These are phyloP conservation scores for Sphaeramia orbicularis DNA, from an alignment of 2,797 vertebrate genomes.

Conservation along the genomic window DNA sequence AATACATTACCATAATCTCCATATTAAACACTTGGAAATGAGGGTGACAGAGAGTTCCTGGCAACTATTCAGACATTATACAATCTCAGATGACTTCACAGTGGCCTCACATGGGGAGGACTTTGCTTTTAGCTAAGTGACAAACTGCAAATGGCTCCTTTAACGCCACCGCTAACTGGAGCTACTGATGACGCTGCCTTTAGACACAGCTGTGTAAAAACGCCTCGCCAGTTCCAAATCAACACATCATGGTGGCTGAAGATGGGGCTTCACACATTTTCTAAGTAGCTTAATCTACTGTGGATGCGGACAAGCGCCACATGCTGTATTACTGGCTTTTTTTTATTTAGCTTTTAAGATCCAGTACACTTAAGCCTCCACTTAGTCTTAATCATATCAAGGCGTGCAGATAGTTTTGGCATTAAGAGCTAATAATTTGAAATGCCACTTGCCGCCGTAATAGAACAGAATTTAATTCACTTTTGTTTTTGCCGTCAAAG, in stretches of 20 bases:
- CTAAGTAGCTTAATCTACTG: constrained; percentile 10
- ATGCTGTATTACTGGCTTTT: constrained; percentile 27
- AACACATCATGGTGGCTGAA: constrained; percentile 13
- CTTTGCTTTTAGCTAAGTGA: constrained; percentile 53
- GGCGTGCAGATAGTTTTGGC: neutral
- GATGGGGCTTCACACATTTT: neutral
- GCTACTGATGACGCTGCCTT: constrained; percentile 6
- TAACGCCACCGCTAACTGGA: neutral
- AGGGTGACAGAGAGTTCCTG: constrained; percentile 44
- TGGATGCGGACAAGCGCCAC: constrained; percentile 14
- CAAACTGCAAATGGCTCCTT: constrained; percentile 35
- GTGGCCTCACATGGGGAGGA: constrained; percentile 24
- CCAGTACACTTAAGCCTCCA: neutral
- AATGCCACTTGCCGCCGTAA: neutral
- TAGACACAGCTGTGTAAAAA: constrained; percentile 10
- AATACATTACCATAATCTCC: constrained; percentile 59
- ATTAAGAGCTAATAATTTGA: neutral
- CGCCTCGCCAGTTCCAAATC: constrained; percentile 10
- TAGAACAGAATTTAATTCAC: too few species aligned
- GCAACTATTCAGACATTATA: constrained; percentile 26
- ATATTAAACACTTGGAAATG: constrained; percentile 51
- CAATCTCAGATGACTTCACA: constrained; percentile 34
- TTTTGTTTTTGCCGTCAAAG: too few species aligned
- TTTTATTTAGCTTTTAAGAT: constrained; percentile 35
- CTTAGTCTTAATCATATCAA: neutral